A percentile compares a stretch with the other conserved stretches of the same genome.
phyloP scores from a whole-genome alignment of 2,113 vertebrate genomes.

The Scomber japonicus region DNA sequence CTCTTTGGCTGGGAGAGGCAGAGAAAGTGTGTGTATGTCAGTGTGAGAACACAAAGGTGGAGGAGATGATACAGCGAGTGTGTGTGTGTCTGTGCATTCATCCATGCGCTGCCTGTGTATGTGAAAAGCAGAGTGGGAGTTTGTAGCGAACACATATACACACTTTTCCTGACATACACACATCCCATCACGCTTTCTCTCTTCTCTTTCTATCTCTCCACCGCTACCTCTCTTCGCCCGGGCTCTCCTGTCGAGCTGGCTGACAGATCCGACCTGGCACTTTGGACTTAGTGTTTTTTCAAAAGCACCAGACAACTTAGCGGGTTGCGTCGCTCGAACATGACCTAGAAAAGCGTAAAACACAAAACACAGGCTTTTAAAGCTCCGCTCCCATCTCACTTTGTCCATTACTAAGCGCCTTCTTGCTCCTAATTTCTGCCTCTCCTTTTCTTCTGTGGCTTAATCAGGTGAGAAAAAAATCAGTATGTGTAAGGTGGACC shows the following conservation, averaged over 20 bases:
- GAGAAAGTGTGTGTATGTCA: constrained; percentile 19
- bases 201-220: constrained; percentile 17
- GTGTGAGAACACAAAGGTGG: constrained; percentile 5
- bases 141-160: constrained; percentile 31
- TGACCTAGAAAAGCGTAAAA: constrained; percentile 52
- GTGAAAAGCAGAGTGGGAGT: constrained; percentile 44
- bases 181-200: neutral
- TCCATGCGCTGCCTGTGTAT: constrained; percentile 37
- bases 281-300: constrained; percentile 53
- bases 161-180: constrained; percentile 9
- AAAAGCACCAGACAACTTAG: constrained; percentile 44
- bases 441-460: constrained; percentile 40
- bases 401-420: constrained; percentile 18
- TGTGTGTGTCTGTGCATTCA: constrained; percentile 51
- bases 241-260: constrained; percentile 17
- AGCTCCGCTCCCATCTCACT: constrained; percentile 11
- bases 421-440: constrained; percentile 18
- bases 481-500: constrained; percentile 41
- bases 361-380: constrained; percentile 45
- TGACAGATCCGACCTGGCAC: constrained; percentile 48
- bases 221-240: neutral
- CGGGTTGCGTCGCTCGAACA: constrained; percentile 30
- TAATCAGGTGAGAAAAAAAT: constrained; percentile 78
- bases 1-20: constrained; percentile 8
- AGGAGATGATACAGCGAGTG: constrained; percentile 24